Conservation (phyloP, 2,113 vertebrate species). For the Artemisiospiza belli region DNA sequence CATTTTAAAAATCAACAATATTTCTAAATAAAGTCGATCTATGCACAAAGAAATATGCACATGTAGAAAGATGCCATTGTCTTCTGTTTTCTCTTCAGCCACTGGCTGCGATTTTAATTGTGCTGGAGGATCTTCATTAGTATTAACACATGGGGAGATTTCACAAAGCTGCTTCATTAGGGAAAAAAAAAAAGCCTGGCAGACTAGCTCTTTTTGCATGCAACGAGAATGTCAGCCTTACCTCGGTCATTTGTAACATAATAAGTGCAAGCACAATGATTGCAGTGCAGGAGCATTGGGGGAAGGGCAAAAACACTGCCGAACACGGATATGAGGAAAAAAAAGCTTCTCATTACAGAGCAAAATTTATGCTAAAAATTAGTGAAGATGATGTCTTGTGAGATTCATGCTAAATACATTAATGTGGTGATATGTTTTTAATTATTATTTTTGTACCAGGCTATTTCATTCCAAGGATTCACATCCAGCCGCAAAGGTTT, state of each 20-base stretch:
- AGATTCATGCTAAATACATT: constrained; percentile 89
- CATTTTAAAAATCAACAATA: background rate
- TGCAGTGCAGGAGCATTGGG: constrained; percentile 84
- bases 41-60: constrained; percentile 53
- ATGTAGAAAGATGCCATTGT: constrained; percentile 77
- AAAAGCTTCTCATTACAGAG: constrained; percentile 87
- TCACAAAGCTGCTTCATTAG: constrained; percentile 91
- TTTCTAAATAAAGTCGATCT: constrained; percentile 33
- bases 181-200: constrained; percentile 72
- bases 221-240: constrained; percentile 91
- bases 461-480: constrained; percentile 79
- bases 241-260: constrained; percentile 99
- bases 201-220: constrained; percentile 89
- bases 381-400: constrained; percentile 84
- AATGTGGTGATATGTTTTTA: constrained; percentile 87
- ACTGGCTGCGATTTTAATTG: constrained; percentile 88
- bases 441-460: constrained; percentile 90
- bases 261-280: constrained; percentile 95
- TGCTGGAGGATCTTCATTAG: constrained; percentile 97
- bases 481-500: constrained; percentile 82
- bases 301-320: constrained; percentile 87
- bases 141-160: constrained; percentile 84
- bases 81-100: constrained; percentile 80
- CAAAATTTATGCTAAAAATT: constrained; percentile 92
- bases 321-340: constrained; percentile 84